A percentile compares a stretch with the other conserved stretches of the same genome.
Evolutionary conservation across 2,113 vertebrate genomes (phyloP).

Genomic region (Semicossyphus pulcher): DNA sequence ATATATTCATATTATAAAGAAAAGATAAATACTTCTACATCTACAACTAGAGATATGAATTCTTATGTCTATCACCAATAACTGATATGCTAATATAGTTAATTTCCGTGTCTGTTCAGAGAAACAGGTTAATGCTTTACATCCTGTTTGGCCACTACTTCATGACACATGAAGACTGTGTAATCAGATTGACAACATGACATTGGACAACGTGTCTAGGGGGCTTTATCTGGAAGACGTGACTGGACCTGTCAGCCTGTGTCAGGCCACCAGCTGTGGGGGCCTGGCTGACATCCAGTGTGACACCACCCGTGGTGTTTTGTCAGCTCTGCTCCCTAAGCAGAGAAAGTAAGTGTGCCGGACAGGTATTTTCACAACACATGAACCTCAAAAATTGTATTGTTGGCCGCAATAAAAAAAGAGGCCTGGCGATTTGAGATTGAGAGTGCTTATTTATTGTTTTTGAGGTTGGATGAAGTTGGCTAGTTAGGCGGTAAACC

Average conservation of each 20-base stretch:
- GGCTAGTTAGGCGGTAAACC: background rate
- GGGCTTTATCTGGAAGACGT: constrained; percentile 73
- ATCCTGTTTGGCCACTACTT: constrained; percentile 47
- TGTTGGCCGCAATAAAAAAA: constrained; percentile 27
- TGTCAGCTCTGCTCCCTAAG: constrained; percentile 69
- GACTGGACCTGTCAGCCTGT: constrained; percentile 77
- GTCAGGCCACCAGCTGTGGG: constrained; percentile 77
- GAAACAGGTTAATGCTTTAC: constrained; percentile 38
- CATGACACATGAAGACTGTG: constrained; percentile 59
- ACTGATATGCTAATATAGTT: background rate
- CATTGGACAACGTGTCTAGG: constrained; percentile 77
- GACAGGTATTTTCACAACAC: constrained; percentile 78
- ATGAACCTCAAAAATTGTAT: constrained; percentile 59
- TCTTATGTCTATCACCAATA: too few relatives aligned
- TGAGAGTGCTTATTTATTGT: constrained; percentile 6
- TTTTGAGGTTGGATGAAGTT: background rate
- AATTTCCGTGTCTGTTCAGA: background rate
- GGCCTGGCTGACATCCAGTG: constrained; percentile 72
- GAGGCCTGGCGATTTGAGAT: constrained; percentile 26
- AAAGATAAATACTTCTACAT: background rate
- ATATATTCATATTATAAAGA: background rate
- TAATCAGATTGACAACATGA: constrained; percentile 82
- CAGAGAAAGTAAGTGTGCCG: constrained; percentile 57
- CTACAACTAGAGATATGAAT: background rate
- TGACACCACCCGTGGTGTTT: constrained; percentile 82